Evolutionary conservation across 1,140 invertebrate species (phyloP).

Genomic region (Trigoniulus corallinus): DNA sequence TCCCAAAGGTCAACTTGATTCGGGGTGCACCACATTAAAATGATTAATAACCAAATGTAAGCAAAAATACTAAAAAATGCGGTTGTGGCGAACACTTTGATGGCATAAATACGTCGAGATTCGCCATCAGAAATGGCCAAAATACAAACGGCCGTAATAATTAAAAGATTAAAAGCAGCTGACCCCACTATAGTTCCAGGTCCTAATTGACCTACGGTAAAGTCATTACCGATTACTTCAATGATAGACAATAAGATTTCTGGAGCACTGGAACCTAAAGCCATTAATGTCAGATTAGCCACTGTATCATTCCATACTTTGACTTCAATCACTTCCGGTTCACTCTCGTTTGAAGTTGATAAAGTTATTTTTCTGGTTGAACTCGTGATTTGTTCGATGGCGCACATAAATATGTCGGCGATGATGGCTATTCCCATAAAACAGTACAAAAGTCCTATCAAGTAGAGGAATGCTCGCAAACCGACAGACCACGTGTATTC

Average conservation of each 20-base stretch:
- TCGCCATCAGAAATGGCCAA: conserved; percentile 33
- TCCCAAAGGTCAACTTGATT: conserved; percentile 43
- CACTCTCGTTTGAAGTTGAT: conserved; percentile 12
- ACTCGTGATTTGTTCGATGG: conserved; percentile 47
- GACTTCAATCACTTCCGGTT: conserved; percentile 25
- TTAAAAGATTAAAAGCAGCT: conserved; percentile 43
- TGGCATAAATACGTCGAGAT: conserved; percentile 29
- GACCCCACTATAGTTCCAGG: conserved; percentile 42
- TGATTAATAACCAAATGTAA: conserved; percentile 45
- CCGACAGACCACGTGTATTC: conserved; percentile 33
- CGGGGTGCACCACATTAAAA: conserved; percentile 31
- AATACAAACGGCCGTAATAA: conserved; percentile 41
- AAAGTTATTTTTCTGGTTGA: conserved; percentile 35
- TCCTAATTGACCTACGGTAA: conserved; percentile 17
- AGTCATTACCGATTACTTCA: conserved; percentile 36
- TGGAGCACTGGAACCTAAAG: conserved; percentile 43
- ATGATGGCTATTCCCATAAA: conserved; percentile 41
- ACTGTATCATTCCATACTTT: conserved; percentile 45
- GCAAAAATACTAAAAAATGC: conserved; percentile 36
- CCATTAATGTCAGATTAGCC: conserved; percentile 49
- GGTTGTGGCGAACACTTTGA: conserved; percentile 24
- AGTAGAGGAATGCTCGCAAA: conserved; percentile 32
- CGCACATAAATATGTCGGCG: conserved; percentile 44
- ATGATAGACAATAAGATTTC: conserved; percentile 46
- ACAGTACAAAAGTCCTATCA: conserved; percentile 35